A percentile compares a stretch with the other conserved stretches of the same genome.
These are phyloP conservation scores for Anguilla rostrata DNA, from an alignment of 2,113 vertebrate species.

Conservation along the genomic window DNA sequence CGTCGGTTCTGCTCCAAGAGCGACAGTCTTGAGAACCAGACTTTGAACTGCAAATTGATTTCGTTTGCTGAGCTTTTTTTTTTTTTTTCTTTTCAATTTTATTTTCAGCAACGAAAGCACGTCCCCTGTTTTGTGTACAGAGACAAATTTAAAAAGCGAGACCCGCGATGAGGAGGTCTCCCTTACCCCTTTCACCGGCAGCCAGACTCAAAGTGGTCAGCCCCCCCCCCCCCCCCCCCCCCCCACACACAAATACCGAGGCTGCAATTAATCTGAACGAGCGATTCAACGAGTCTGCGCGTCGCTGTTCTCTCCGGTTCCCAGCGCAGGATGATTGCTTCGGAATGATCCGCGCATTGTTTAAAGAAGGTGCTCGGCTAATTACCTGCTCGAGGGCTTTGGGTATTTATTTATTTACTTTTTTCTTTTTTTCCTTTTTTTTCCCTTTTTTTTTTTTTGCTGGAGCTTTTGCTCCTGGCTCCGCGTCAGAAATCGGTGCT, in stretches of 20 bases:
- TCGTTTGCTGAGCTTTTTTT: background rate
- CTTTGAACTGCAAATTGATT: background rate
- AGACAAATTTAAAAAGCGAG: background rate
- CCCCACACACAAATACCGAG: background rate
- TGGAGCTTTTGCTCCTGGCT: too few relatives aligned
- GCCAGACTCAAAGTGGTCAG: background rate
- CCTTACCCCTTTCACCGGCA: background rate
- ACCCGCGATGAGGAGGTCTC: background rate
- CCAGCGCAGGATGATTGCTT: background rate
- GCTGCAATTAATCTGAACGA: background rate
- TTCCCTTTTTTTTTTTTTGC: too few relatives aligned
- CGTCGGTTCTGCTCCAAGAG: background rate
- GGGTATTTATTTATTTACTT: background rate
- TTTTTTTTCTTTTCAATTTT: background rate
- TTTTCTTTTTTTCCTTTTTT: too few relatives aligned
- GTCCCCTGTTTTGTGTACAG: background rate
- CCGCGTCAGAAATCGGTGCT: background rate
- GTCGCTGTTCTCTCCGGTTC: background rate
- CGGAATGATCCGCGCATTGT: background rate
- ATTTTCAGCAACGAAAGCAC: background rate
- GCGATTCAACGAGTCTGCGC: background rate
- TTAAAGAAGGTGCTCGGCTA: background rate
- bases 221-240: background rate
- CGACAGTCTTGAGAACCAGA: background rate
- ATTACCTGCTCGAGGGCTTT: background rate